These are phyloP conservation scores for Ceratitis capitata DNA, from an alignment of 1,140 invertebrate genomes.

Conservation along the genomic window DNA sequence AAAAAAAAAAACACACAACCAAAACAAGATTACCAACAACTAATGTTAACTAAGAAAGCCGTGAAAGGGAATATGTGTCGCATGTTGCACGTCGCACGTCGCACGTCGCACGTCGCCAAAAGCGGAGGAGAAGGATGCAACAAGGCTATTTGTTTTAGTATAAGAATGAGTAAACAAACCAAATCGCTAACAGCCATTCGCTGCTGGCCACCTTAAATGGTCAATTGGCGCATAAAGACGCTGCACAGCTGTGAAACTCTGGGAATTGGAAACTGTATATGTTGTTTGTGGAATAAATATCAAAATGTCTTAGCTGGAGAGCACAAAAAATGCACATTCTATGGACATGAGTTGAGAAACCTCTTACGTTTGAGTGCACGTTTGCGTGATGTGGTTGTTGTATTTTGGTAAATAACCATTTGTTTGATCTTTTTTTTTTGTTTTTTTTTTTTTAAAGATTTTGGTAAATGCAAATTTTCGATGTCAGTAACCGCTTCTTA, in stretches of 20 bases:
- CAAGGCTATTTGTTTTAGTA: conserved; percentile 1
- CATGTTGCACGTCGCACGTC: neutral
- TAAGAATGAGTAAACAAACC: neutral
- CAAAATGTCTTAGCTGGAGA: neutral
- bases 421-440: too few relatives aligned
- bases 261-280: neutral
- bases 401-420: too few relatives aligned
- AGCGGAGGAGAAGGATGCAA: neutral
- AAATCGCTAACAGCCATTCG: neutral
- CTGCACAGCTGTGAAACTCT: neutral
- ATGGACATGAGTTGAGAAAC: neutral
- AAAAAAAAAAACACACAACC: neutral
- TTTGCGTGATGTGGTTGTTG: too few relatives aligned
- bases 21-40: neutral
- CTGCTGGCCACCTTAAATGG: neutral
- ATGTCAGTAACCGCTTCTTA: too few relatives aligned
- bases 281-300: neutral
- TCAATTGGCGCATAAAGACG: neutral
- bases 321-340: neutral
- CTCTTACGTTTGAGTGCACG: too few relatives aligned
- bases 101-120: too few relatives aligned
- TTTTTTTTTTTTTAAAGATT: too few relatives aligned
- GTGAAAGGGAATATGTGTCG: conserved; percentile 13
- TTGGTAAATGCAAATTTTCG: too few relatives aligned
- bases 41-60: neutral